phyloP scores from a whole-genome alignment of 2,797 vertebrate species.

The Merluccius polli region DNA sequence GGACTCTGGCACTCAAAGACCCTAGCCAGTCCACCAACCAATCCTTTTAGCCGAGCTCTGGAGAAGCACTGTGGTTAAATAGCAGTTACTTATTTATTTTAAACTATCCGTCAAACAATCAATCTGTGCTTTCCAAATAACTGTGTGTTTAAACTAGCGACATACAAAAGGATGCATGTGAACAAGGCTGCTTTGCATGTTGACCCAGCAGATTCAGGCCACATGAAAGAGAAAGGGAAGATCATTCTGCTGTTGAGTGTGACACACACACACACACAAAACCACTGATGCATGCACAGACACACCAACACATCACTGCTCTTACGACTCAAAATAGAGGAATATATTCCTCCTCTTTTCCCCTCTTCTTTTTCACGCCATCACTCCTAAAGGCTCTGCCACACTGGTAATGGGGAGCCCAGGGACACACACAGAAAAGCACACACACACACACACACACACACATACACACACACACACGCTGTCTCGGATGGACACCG shows the following conservation, averaged over 20 bases:
- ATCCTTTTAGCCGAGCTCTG: neutral
- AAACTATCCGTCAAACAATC: too few species aligned
- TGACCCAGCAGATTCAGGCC: neutral
- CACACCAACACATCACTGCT: neutral
- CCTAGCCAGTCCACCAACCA: slow-evolving; percentile 31
- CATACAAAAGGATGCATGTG: too few species aligned
- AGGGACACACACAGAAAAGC: slow-evolving; percentile 33
- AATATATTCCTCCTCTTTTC: slow-evolving; percentile 11
- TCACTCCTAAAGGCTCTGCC: slow-evolving; percentile 40
- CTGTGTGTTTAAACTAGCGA: neutral
- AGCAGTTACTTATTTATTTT: too few species aligned
- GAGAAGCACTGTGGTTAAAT: too few species aligned
- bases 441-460: slow-evolving; percentile 14
- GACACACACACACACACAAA: neutral
- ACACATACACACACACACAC: slow-evolving; percentile 11
- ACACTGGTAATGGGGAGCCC: slow-evolving; percentile 44
- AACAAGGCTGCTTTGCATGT: neutral
- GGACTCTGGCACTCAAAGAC: slow-evolving; percentile 44
- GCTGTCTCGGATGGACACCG: slow-evolving; percentile 24
- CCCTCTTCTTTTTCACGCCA: slow-evolving; percentile 36
- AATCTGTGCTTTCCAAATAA: too few species aligned
- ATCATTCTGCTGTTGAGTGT: neutral
- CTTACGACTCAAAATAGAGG: neutral
- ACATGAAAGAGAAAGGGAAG: neutral
- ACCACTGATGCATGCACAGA: neutral